phyloP scores from a whole-genome alignment of 2,113 vertebrate species.

The Eidolon helvum region DNA sequence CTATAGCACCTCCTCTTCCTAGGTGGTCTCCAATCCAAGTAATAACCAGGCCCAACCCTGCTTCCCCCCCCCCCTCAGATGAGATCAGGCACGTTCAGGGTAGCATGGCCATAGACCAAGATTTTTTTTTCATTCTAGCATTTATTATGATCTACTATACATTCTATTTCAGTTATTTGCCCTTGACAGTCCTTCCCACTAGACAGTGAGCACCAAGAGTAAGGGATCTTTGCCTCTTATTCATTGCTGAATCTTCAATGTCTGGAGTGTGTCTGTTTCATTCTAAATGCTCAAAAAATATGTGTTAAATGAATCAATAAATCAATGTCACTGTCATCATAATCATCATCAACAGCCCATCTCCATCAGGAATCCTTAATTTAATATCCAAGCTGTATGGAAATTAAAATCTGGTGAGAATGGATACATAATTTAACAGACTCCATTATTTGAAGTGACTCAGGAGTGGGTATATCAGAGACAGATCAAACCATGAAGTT shows the following conservation, averaged over 20 bases:
- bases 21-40: too few relatives aligned
- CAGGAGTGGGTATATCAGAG: neutral
- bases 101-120: too few relatives aligned
- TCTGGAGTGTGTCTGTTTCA: neutral
- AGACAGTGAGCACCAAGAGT: neutral
- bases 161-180: neutral
- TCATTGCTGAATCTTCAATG: neutral
- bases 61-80: too few relatives aligned
- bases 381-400: neutral
- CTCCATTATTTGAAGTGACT: neutral
- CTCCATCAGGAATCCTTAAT: neutral
- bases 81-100: too few relatives aligned
- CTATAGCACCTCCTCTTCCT: too few relatives aligned
- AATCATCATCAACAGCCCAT: neutral
- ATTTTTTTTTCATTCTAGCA: neutral
- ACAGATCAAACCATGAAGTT: neutral
- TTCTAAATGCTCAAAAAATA: neutral
- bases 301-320: neutral
- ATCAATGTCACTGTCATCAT: neutral
- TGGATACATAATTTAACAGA: neutral
- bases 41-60: too few relatives aligned
- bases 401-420: neutral
- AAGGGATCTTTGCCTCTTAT: neutral
- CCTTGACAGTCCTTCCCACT: neutral
- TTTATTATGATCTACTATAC: neutral